Evolutionary conservation across 2,797 vertebrate species (phyloP).

Genomic region (Rousettus madagascariensis): DNA sequence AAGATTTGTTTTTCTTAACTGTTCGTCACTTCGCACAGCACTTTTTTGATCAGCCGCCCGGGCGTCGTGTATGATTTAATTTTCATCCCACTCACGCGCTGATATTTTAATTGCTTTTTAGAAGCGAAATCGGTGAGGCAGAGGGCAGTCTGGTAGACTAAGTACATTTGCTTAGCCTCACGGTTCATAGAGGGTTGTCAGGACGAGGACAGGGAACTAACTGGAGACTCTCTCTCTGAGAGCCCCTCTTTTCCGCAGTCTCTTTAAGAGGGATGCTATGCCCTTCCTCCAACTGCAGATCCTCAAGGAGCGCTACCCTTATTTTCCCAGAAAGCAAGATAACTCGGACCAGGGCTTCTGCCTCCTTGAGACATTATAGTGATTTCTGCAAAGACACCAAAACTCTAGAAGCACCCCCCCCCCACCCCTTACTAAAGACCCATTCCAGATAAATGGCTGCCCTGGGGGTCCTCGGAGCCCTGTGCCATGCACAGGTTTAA

Average conservation of each 20-base stretch:
- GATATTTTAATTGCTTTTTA: not conserved
- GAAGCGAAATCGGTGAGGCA: accelerated
- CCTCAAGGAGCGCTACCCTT: not conserved
- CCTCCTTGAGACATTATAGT: not conserved
- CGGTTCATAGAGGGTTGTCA: too few relatives aligned
- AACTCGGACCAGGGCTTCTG: not conserved
- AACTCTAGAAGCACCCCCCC: not conserved
- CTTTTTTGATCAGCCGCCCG: not conserved
- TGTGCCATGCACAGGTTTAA: accelerated
- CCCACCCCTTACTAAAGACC: not conserved
- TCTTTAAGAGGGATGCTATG: accelerated
- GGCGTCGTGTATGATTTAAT: not conserved
- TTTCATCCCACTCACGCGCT: not conserved
- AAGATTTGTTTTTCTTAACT: not conserved
- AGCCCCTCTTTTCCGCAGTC: accelerated
- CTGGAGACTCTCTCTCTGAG: not conserved
- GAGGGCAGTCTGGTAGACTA: not conserved
- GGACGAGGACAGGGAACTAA: not conserved
- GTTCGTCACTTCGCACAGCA: not conserved
- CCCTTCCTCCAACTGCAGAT: not conserved
- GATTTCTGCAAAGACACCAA: not conserved
- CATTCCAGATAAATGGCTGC: not conserved
- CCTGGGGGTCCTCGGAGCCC: not conserved
- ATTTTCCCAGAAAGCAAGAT: not conserved
- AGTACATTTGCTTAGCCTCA: not conserved